Percentiles rank a stretch among this genome's conserved stretches.
phyloP scores from a whole-genome alignment of 2,113 vertebrate genomes.

The Phyllostomus hastatus region DNA sequence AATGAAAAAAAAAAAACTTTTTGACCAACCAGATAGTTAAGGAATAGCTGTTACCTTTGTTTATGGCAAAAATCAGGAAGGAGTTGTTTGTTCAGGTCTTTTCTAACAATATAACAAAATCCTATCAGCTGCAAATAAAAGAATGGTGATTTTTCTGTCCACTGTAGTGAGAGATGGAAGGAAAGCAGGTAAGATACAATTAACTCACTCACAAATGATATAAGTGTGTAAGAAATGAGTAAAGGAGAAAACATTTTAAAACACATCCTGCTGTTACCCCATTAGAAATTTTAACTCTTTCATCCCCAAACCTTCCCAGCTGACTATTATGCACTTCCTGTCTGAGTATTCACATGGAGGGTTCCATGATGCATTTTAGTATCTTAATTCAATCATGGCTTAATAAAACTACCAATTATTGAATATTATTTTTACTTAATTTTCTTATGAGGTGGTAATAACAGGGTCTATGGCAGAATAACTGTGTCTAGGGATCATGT shows the following conservation, averaged over 20 bases:
- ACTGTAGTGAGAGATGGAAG: neutral
- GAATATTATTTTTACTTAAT: neutral
- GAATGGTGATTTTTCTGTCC: neutral
- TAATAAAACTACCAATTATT: neutral
- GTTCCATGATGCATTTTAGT: neutral
- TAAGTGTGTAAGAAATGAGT: neutral
- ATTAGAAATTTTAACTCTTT: neutral
- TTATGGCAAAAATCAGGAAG: neutral
- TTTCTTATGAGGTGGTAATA: neutral
- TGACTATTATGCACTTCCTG: neutral
- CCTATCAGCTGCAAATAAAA: neutral
- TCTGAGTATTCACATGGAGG: neutral
- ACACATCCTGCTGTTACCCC: neutral
- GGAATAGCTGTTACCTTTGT: constrained; percentile 8
- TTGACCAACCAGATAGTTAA: neutral
- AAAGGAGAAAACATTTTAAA: neutral
- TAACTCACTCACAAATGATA: constrained; percentile 1
- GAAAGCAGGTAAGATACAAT: neutral
- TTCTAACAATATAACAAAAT: constrained; percentile 17
- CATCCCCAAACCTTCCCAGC: neutral
- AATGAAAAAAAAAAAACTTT: no score
- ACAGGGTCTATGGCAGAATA: neutral
- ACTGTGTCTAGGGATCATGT: neutral
- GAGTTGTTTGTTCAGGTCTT: neutral
- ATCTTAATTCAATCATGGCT: neutral